Evolutionary conservation across 2,797 vertebrate genomes (phyloP).

Genomic region (Vireo griseus): DNA sequence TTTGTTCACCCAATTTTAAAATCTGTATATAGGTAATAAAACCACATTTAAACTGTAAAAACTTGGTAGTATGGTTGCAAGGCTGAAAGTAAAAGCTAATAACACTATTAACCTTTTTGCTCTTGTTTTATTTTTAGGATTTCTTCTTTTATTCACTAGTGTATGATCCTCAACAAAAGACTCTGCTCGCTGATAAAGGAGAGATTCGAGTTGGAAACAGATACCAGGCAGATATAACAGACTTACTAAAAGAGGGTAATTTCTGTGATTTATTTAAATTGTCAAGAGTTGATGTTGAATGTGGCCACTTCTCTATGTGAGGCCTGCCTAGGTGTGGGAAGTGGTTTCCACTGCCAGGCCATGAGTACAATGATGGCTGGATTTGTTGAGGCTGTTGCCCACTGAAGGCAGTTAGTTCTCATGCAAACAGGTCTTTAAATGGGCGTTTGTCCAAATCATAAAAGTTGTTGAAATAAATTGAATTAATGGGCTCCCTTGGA

Average conservation of each 20-base stretch:
- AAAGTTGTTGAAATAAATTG: conserved; percentile 40
- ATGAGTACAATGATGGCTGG: rapidly evolving
- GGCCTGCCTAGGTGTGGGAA: neutral
- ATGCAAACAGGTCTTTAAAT: neutral
- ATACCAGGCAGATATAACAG: conserved; percentile 96
- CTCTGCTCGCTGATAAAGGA: conserved; percentile 94
- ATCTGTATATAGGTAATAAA: neutral
- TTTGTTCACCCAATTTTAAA: neutral
- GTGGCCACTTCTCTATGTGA: neutral
- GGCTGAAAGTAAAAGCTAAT: neutral
- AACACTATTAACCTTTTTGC: conserved; percentile 23
- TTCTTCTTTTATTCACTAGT: conserved; percentile 98
- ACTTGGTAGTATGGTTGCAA: neutral
- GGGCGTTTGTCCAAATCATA: conserved; percentile 31
- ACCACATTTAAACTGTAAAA: neutral
- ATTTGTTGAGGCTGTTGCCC: neutral
- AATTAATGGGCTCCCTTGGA: conserved; percentile 18
- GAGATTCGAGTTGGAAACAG: conserved; percentile 97
- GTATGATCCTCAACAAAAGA: conserved; percentile 98
- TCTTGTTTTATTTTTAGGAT: conserved; percentile 79
- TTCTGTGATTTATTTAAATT: neutral
- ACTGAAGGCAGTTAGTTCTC: neutral
- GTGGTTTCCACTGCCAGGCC: neutral
- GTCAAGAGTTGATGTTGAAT: neutral
- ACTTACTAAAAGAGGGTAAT: conserved; percentile 91